Percentiles rank a stretch among this genome's conserved stretches.
These are phyloP conservation scores for Atrichornis clamosus DNA, from an alignment of 2,113 vertebrate species.

Conservation along the genomic window DNA sequence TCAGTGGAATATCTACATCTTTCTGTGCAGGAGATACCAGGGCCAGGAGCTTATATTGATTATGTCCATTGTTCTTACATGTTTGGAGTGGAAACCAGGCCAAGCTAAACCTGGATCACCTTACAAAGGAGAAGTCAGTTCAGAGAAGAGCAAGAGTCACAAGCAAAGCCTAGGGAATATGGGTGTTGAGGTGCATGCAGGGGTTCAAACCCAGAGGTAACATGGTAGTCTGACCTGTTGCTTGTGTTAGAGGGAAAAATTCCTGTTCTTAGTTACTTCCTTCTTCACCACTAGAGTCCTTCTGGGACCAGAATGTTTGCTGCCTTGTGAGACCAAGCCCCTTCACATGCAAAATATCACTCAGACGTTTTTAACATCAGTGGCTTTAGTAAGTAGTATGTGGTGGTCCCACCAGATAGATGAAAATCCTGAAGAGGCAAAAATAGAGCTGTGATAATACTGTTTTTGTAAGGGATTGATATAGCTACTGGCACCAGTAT, in stretches of 20 bases:
- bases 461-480: not conserved
- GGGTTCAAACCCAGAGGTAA: not conserved
- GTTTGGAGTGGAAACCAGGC: not conserved
- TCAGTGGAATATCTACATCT: not conserved
- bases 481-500: not conserved
- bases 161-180: not conserved
- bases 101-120: not conserved
- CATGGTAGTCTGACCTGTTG: rapidly evolving
- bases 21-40: not conserved
- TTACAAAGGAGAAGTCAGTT: not conserved
- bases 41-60: not conserved
- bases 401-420: not conserved
- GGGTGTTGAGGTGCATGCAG: rapidly evolving
- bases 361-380: not conserved
- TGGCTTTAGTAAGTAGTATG: not conserved
- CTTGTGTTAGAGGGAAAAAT: rapidly evolving
- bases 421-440: not conserved
- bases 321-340: not conserved
- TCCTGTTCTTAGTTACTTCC: not conserved
- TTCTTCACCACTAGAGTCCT: not conserved
- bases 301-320: not conserved
- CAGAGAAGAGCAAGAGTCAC: not conserved
- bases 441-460: not conserved
- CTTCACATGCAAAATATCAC: not conserved
- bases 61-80: rapidly evolving